Base-by-base conservation (phyloP, 2,888 invertebrate species). In the Sarcophaga subvicina region DNA sequence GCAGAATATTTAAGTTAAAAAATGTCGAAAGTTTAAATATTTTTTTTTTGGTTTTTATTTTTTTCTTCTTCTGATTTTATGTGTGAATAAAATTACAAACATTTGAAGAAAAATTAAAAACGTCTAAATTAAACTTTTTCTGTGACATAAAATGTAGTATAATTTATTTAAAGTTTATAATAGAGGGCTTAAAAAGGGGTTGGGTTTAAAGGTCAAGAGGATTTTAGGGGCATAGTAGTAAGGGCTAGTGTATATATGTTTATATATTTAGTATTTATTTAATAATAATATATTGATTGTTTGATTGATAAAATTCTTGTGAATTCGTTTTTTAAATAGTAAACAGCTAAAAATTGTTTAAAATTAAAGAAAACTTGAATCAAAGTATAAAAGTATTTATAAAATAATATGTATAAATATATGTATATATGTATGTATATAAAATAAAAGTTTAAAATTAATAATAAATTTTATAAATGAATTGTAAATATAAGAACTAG, bases 1-100 rank as follows among this genome's bases (percentile, higher is more conserved):
- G 84, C 86, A 86, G 84, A 84, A 82, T 88, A 86, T 81, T 83
- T 84, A 88, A 86, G 80, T 85, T 84, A 86, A 86, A 85, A 88
- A 86, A 88, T 87, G 71, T 84, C 87, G 87, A 87, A 84, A 84
- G 84, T 81, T 87, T 76, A 80, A 87, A 87, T 83, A 85, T 79
- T 62, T 79, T 60, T 70, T 75, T 60, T 47, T 69, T 62, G 4
- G 12, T 45, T n/a, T 76, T 70, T 59, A 14, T 20, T 76, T 78
- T 73, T 37, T 20, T 75, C 45, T 22, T 59, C 14, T 22, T 27
- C 27, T 67, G 37, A 45, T 66, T 84, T 79, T 27, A 79, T 82
- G 80, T 80, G 87, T 37, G 37, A 37, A 87, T 84, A 79, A 79
- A 87, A 84, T 79, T 81, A 78, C 81, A 81, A 54, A 54, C 17